Percentiles rank a stretch among this genome's conserved stretches.
These are phyloP conservation scores for Calosoma granatense DNA, from an alignment of 1,140 invertebrate genomes.

Conservation along the genomic window DNA sequence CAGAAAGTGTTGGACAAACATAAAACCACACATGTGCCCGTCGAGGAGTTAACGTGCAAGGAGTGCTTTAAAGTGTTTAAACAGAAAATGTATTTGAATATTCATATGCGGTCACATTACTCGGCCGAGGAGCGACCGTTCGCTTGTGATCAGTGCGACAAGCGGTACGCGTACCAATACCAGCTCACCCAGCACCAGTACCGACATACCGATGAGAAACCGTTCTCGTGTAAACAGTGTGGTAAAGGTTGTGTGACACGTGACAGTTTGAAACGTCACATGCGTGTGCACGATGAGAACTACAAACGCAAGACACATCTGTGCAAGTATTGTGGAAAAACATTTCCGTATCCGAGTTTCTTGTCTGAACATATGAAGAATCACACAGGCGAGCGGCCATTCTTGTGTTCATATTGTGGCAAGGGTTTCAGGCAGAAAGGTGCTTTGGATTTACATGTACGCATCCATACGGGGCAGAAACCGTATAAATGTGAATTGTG, in stretches of 20 bases:
- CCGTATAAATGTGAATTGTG: conserved; percentile 19
- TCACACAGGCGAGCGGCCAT: conserved; percentile 31
- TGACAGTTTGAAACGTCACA: conserved; percentile 18
- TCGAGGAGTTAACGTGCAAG: too few species aligned
- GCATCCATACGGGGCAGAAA: conserved; percentile 49
- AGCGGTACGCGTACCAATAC: conserved; percentile 30
- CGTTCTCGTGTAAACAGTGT: conserved; percentile 30
- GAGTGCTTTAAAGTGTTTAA: neutral
- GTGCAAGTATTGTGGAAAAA: conserved; percentile 42
- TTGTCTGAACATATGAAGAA: conserved; percentile 30
- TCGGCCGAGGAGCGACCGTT: conserved; percentile 35
- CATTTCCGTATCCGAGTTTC: conserved; percentile 30
- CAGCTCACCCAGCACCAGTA: conserved; percentile 25
- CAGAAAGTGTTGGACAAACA: too few species aligned
- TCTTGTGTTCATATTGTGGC: conserved; percentile 27
- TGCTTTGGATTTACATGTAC: conserved; percentile 44
- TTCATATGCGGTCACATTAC: conserved; percentile 21
- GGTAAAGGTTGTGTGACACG: conserved; percentile 26
- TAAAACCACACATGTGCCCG: too few species aligned
- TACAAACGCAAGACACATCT: conserved; percentile 20
- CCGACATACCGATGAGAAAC: conserved; percentile 33
- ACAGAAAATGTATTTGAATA: conserved; percentile 7
- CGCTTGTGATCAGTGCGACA: conserved; percentile 40
- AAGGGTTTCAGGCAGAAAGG: conserved; percentile 49
- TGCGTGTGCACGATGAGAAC: conserved; percentile 16